Evolutionary conservation across 2,113 vertebrate species (phyloP).

Genomic region (Pedionomus torquatus): DNA sequence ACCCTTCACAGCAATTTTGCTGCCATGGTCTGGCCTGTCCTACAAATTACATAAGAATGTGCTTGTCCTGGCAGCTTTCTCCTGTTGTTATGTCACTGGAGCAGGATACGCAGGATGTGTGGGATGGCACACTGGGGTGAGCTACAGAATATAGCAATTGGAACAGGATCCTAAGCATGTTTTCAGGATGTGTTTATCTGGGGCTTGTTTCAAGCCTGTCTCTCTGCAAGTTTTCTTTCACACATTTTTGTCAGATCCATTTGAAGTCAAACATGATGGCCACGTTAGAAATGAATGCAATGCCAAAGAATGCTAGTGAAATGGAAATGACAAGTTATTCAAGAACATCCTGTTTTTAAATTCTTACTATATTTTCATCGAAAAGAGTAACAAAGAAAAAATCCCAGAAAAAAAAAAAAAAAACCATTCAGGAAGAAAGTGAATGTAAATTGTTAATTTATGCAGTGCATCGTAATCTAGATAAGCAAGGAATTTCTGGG

Average conservation of each 20-base stretch:
- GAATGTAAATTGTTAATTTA: not conserved
- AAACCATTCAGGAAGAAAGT: not conserved
- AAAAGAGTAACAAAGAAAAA: not conserved
- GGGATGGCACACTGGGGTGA: fast-evolving
- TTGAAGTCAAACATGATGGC: not conserved
- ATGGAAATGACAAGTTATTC: not conserved
- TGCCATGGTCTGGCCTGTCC: not conserved
- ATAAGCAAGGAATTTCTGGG: not conserved
- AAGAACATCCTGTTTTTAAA: not conserved
- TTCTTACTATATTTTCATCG: not conserved
- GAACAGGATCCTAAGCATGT: not conserved
- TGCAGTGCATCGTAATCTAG: not conserved
- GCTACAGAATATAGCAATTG: not conserved
- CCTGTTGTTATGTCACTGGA: fast-evolving
- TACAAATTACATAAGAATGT: not conserved
- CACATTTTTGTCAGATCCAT: not conserved
- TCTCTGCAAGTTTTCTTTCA: not conserved
- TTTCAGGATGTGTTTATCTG: not conserved
- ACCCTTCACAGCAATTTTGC: not conserved
- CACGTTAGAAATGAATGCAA: not conserved
- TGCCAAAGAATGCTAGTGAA: not conserved
- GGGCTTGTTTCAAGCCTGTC: not conserved
- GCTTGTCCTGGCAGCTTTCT: not conserved
- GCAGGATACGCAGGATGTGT: fast-evolving
- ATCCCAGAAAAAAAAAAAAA: too few relatives aligned